Evolutionary conservation across 2,888 invertebrate genomes (phyloP).

Genomic region (Athalia circularis): DNA sequence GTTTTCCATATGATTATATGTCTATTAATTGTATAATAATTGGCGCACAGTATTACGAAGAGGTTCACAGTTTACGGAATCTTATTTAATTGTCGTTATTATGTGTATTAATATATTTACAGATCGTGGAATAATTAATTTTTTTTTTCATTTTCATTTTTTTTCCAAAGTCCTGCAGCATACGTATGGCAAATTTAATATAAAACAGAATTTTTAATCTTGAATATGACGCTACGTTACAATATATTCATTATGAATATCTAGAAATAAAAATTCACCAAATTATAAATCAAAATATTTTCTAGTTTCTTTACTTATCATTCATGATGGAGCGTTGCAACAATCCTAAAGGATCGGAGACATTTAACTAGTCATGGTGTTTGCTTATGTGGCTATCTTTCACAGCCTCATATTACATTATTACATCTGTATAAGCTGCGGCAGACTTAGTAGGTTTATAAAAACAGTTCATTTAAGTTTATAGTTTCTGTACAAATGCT

Average conservation of each 20-base stretch:
- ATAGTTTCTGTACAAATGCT: conserved; percentile 43
- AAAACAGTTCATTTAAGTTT: conserved; percentile 27
- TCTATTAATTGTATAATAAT: not conserved
- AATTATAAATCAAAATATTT: too few species aligned
- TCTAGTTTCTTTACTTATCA: too few species aligned
- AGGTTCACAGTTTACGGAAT: conserved; percentile 16
- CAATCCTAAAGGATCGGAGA: too few species aligned
- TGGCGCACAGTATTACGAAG: conserved; percentile 28
- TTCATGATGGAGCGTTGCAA: too few species aligned
- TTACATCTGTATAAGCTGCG: not conserved
- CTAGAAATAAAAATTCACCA: too few species aligned
- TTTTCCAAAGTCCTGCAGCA: too few species aligned
- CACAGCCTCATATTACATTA: conserved; percentile 15
- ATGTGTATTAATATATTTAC: conserved; percentile 21
- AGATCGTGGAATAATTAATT: not conserved
- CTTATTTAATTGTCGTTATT: not conserved
- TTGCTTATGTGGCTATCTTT: conserved; percentile 8
- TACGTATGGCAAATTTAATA: too few species aligned
- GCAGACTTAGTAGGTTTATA: conserved; percentile 2
- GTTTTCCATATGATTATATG: not conserved
- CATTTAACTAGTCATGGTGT: not conserved
- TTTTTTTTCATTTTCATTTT: too few species aligned
- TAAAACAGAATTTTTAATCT: too few species aligned
- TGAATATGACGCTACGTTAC: too few species aligned
- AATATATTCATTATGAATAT: too few species aligned